These are phyloP conservation scores for Prionailurus bengalensis DNA, from an alignment of 2,113 vertebrate species.

Conservation along the genomic window DNA sequence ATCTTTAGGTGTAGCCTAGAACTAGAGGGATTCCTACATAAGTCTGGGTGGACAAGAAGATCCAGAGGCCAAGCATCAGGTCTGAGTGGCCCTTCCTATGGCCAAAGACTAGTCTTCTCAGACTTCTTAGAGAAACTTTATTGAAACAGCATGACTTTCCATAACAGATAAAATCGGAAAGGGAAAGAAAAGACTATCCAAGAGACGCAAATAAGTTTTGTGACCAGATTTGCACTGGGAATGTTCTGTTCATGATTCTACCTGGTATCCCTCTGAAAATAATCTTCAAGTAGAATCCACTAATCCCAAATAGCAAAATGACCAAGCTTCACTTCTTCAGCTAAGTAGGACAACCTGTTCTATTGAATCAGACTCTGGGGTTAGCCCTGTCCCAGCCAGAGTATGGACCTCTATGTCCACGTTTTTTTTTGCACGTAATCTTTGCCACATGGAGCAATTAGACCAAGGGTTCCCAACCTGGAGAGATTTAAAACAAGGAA, in stretches of 20 bases:
- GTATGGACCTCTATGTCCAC: not conserved
- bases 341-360: not conserved
- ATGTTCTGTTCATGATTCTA: slow-evolving; percentile 41
- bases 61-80: not conserved
- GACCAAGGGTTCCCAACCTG: not conserved
- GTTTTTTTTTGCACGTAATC: not conserved
- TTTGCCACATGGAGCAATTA: not conserved
- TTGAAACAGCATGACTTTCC: not conserved
- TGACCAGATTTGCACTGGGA: not conserved
- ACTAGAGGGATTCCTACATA: not conserved
- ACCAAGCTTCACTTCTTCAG: not conserved
- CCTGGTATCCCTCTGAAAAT: slow-evolving; percentile 37
- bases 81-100: not conserved
- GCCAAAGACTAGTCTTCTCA: not conserved
- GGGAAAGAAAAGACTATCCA: not conserved
- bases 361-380: not conserved
- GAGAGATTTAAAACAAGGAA: slow-evolving; percentile 1
- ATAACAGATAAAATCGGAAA: not conserved
- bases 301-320: not conserved
- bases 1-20: not conserved
- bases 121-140: not conserved
- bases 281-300: slow-evolving; percentile 18
- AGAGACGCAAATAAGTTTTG: not conserved
- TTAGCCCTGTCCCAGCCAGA: not conserved
- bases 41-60: not conserved